Evolutionary conservation across 2,888 invertebrate genomes (phyloP), one percentile per base, ranked within the genome.

Genomic region (Chirona hameri): DNA sequence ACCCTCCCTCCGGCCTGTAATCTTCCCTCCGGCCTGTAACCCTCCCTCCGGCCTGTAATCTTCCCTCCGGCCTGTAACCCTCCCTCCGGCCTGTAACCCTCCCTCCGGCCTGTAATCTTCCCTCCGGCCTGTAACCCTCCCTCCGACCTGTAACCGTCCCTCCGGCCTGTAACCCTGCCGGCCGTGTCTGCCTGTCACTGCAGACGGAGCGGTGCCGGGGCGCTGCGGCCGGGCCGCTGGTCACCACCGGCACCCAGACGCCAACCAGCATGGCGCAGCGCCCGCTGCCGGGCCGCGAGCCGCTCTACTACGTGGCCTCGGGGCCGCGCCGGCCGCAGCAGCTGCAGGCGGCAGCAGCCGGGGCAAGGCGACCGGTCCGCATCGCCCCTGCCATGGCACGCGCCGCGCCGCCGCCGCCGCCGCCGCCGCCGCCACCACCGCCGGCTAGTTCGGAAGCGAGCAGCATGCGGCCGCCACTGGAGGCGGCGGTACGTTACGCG

Each of bases 241-340:
- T 27, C 18, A 76, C 39, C 18, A 14, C 14, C 21, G 76, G 39
- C 46, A 76, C 76, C 1, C 76, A 76, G 46, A 76, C 76, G 24
- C 24, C 46, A 24, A 9, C 76, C 24, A 46, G 27, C 9, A 4
- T 76, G 24, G 39, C 39, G 76, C 21, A 39, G 46, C 21, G 18
- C 15, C 76, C 76, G 12, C 9, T 46, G 10, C 39, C 18, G 39
- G 46, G 46, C 46, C 76, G 76, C 21, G 76, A 76, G 76, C 76
- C 21, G 9, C 76, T 76, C 76, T 76, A 76, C 76, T 76, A 76
- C 76, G 46, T 76, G 76, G 39, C 76, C 24, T 39, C 76, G 39
- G 10, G 24, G 24, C 39, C 46, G 27, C 27, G 52, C 52, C 52
- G 76, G 76, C 46, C 39, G 72, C 18, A 7, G 24, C 15, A 21